phyloP scores from a whole-genome alignment of 2,113 vertebrate species.

The Vulpes lagopus region DNA sequence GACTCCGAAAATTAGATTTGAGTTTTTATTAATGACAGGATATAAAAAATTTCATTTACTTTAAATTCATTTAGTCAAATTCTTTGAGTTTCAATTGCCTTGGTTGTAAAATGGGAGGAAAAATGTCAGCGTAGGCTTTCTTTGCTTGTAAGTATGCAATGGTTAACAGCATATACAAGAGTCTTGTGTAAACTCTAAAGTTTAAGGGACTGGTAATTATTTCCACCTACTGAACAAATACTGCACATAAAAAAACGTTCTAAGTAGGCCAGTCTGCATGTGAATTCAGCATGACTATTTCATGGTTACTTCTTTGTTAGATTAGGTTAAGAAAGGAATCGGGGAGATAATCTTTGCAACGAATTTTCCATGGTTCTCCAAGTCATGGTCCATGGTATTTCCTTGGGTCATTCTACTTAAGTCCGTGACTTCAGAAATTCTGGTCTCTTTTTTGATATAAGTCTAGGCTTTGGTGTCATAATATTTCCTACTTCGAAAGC shows the following conservation, averaged over 20 bases:
- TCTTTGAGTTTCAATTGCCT: constrained; percentile 22
- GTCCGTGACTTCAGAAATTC: neutral
- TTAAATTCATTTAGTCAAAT: neutral
- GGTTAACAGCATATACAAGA: neutral
- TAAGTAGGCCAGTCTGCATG: neutral
- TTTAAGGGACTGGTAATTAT: neutral
- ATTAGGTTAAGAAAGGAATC: neutral
- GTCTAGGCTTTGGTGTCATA: neutral
- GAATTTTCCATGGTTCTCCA: neutral
- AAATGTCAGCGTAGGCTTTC: neutral
- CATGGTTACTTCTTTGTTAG: neutral
- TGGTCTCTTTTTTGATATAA: neutral
- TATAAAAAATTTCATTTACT: constrained; percentile 4
- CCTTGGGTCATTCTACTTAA: neutral
- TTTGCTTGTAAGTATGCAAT: neutral
- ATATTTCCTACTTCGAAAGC: neutral
- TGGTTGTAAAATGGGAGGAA: constrained; percentile 27
- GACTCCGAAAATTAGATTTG: neutral
- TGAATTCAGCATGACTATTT: neutral
- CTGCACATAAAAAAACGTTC: neutral
- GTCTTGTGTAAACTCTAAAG: neutral
- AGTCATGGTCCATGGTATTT: neutral
- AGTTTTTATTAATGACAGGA: neutral
- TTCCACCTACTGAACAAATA: neutral
- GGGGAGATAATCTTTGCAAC: neutral